Percentiles rank a stretch among this genome's conserved stretches.
phyloP scores from a whole-genome alignment of 2,113 vertebrate species.

The Narcine bancroftii region DNA sequence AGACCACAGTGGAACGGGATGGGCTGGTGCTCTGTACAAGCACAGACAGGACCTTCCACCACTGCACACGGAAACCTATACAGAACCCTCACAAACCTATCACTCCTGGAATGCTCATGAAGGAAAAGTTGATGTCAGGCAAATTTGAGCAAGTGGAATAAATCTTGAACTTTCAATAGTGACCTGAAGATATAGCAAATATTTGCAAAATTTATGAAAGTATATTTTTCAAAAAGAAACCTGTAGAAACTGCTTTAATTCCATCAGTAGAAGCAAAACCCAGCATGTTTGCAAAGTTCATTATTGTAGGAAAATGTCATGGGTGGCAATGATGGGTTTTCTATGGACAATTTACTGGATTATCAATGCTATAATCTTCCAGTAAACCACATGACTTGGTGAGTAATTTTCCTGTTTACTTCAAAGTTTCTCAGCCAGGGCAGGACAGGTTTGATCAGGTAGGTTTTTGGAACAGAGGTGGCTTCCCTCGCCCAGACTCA shows the following conservation, averaged over 20 bases:
- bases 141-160: too few relatives aligned
- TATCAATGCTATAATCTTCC: constrained; percentile 52
- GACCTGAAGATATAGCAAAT: too few relatives aligned
- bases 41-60: too few relatives aligned
- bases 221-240: too few relatives aligned
- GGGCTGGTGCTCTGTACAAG: too few relatives aligned
- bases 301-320: neutral
- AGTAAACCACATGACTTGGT: constrained; percentile 62
- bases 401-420: constrained; percentile 73
- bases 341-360: constrained; percentile 49
- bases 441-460: constrained; percentile 80
- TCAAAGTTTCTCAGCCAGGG: constrained; percentile 65
- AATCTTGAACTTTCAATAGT: too few relatives aligned
- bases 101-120: too few relatives aligned
- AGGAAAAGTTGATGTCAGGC: too few relatives aligned
- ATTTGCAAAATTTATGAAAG: too few relatives aligned
- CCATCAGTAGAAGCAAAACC: neutral
- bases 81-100: too few relatives aligned
- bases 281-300: neutral
- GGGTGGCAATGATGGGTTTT: neutral
- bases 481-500: constrained; percentile 75
- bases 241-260: neutral
- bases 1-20: too few relatives aligned
- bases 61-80: too few relatives aligned
- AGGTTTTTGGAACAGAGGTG: constrained; percentile 67